phyloP scores from a whole-genome alignment of 2,797 vertebrate genomes.

The Hydrophis major region DNA sequence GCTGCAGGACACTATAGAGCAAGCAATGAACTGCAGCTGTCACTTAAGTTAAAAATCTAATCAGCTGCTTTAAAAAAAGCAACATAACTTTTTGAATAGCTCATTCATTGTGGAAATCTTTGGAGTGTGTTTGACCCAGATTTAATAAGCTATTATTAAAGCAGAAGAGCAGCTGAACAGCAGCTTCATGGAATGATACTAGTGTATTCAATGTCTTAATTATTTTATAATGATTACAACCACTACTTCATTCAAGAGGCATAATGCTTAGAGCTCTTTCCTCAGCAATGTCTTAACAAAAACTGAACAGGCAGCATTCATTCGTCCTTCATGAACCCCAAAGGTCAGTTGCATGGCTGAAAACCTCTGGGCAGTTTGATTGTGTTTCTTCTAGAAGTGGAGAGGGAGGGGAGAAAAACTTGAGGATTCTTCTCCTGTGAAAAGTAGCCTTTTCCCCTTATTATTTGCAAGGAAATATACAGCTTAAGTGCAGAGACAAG shows the following conservation, averaged over 20 bases:
- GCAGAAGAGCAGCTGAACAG: constrained; percentile 82
- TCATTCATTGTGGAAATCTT: constrained; percentile 77
- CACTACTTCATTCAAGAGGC: constrained; percentile 77
- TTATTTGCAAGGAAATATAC: constrained; percentile 77
- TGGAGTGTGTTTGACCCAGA: constrained; percentile 78
- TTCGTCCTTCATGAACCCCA: constrained; percentile 77
- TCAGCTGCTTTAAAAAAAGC: constrained; percentile 62
- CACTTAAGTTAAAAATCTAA: constrained; percentile 78
- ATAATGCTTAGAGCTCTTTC: constrained; percentile 78
- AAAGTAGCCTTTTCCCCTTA: constrained; percentile 56
- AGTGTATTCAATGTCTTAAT: constrained; percentile 81
- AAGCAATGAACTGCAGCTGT: constrained; percentile 76
- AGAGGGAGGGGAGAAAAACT: constrained; percentile 64
- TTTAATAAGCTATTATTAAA: constrained; percentile 83
- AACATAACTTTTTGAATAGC: constrained; percentile 77
- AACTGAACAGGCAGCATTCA: constrained; percentile 76
- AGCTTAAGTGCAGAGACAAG: constrained; percentile 78
- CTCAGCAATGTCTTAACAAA: constrained; percentile 77
- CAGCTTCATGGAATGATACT: constrained; percentile 76
- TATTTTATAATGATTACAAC: constrained; percentile 90
- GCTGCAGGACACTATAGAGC: constrained; percentile 69
- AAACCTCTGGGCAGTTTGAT: constrained; percentile 74
- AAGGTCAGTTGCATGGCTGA: constrained; percentile 74
- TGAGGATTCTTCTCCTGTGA: constrained; percentile 61
- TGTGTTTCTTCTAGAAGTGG: constrained; percentile 67